Evolutionary conservation across 2,888 invertebrate genomes (phyloP).

Genomic region (Stenodema calcarata): DNA sequence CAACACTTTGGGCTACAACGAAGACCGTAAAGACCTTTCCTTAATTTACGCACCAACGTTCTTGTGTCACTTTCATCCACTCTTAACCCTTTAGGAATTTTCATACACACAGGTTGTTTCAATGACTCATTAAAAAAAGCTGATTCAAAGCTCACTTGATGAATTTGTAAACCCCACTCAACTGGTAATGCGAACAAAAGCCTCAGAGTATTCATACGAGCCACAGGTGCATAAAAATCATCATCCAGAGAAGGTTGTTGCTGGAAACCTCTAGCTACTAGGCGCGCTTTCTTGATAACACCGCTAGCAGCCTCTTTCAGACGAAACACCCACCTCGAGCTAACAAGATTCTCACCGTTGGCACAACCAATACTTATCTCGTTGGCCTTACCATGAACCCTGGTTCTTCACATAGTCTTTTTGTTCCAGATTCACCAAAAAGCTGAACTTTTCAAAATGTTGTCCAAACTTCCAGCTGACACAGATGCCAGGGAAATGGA

Average conservation of each 20-base stretch:
- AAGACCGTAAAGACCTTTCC: no score
- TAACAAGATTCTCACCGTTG: conserved; percentile 58
- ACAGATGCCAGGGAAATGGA: background rate
- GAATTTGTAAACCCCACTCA: no score
- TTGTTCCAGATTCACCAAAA: conserved; percentile 49
- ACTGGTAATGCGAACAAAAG: no score
- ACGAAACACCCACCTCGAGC: conserved; percentile 58
- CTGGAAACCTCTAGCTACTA: no score
- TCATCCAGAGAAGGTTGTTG: no score
- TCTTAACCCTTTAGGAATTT: background rate
- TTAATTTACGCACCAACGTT: no score
- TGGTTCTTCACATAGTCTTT: background rate
- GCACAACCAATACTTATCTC: no score
- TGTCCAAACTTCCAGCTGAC: conserved; percentile 11
- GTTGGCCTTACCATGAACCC: no score
- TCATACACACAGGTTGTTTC: background rate
- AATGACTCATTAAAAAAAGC: background rate
- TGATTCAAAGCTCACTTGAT: no score
- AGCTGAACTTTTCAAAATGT: conserved; percentile 12
- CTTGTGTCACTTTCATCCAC: background rate
- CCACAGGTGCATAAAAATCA: conserved; percentile 8
- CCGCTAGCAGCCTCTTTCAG: background rate
- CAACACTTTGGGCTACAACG: no score
- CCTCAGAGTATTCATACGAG: no score
- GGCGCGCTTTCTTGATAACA: background rate